Conservation (phyloP, 2,113 vertebrate genomes). For the Rhinogobius similis region DNA sequence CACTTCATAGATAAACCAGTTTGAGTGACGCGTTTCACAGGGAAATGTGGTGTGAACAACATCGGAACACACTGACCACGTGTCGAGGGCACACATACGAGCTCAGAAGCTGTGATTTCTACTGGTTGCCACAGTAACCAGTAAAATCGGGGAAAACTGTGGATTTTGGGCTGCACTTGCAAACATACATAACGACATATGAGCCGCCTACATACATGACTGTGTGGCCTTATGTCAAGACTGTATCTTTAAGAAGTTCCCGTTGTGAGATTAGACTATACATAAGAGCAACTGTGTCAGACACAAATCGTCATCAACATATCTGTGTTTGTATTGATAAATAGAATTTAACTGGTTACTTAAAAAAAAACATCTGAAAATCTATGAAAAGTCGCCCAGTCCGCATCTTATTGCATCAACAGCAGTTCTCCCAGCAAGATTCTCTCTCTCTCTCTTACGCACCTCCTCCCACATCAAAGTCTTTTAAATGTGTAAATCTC, state of each 20-base stretch:
- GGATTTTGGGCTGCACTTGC: slow-evolving; percentile 15
- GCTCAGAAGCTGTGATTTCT: slow-evolving; percentile 37
- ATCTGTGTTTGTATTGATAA: not conserved
- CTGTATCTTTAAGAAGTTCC: not conserved
- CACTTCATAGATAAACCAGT: not conserved
- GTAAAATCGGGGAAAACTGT: slow-evolving; percentile 81
- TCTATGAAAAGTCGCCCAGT: slow-evolving; percentile 37
- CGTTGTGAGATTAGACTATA: not conserved
- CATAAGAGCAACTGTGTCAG: not conserved
- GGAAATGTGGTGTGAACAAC: not conserved
- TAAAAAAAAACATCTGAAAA: not conserved
- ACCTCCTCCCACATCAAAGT: slow-evolving; percentile 32
- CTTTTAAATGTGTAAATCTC: slow-evolving; percentile 29
- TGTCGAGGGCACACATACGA: slow-evolving; percentile 35
- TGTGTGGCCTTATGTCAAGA: slow-evolving; percentile 3
- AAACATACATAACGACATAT: slow-evolving; percentile 19
- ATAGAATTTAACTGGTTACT: not conserved
- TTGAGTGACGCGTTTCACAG: not conserved
- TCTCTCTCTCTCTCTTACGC: slow-evolving; percentile 4
- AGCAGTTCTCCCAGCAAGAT: slow-evolving; percentile 36
- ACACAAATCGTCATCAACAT: not conserved
- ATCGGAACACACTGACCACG: slow-evolving; percentile 36
- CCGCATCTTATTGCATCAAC: slow-evolving; percentile 42
- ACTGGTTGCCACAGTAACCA: slow-evolving; percentile 90
- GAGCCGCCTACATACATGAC: not conserved